Conservation (phyloP, 1,140 invertebrate genomes). For the Belonocnema kinseyi region DNA sequence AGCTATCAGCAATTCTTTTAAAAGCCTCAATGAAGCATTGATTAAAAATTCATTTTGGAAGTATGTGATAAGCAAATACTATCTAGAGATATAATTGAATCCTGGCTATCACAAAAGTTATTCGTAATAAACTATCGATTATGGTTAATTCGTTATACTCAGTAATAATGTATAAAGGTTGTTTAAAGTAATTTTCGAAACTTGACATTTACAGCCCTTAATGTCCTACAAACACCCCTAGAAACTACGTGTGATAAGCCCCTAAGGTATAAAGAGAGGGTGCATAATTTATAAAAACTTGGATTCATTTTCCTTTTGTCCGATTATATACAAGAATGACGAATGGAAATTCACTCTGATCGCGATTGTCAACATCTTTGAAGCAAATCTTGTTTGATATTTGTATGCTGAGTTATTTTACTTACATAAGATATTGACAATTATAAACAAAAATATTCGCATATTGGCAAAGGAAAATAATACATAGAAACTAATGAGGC, state of each 20-base stretch:
- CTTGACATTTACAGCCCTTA: neutral
- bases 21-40: too few relatives aligned
- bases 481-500: too few relatives aligned
- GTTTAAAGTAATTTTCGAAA: neutral
- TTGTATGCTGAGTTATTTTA: too few relatives aligned
- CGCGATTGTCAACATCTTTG: too few relatives aligned
- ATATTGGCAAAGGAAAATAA: too few relatives aligned
- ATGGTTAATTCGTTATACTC: neutral
- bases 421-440: too few relatives aligned
- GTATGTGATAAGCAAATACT: too few relatives aligned
- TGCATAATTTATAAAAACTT: slow-evolving; percentile 23
- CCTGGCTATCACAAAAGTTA: neutral
- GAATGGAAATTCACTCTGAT: too few relatives aligned
- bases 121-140: neutral
- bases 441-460: too few relatives aligned
- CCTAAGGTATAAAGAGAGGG: slow-evolving; percentile 6
- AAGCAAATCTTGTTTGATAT: too few relatives aligned
- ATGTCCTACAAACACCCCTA: neutral
- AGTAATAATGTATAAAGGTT: neutral
- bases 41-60: too few relatives aligned
- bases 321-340: neutral
- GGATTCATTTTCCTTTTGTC: slow-evolving; percentile 6
- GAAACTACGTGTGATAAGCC: neutral
- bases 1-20: too few relatives aligned
- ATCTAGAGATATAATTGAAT: neutral